phyloP scores from a whole-genome alignment of 2,113 vertebrate genomes.

The Stegastes partitus region DNA sequence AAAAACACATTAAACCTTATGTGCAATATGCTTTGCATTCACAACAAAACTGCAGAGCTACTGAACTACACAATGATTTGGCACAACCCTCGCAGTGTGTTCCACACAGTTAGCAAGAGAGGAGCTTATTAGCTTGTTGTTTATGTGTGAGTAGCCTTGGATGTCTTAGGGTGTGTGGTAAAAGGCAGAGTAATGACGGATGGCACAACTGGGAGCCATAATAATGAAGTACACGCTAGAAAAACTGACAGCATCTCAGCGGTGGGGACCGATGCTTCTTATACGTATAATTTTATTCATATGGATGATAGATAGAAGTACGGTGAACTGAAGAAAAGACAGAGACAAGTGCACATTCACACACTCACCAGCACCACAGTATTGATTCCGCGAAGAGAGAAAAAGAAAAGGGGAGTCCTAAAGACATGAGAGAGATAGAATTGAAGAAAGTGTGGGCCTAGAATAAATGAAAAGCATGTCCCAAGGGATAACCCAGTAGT shows the following conservation, averaged over 20 bases:
- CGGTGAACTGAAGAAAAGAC: conserved; percentile 19
- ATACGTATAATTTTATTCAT: conserved; percentile 28
- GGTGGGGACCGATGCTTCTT: conserved; percentile 10
- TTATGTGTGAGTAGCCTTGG: conserved; percentile 33
- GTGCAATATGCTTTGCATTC: neutral
- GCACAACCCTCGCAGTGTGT: neutral
- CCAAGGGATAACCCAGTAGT: conserved; percentile 35
- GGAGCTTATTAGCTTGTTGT: conserved; percentile 48
- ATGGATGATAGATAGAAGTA: conserved; percentile 9
- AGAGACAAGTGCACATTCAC: neutral
- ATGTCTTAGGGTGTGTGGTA: conserved; percentile 22
- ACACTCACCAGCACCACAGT: neutral
- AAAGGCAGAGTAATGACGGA: conserved; percentile 39
- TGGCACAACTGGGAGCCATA: conserved; percentile 49
- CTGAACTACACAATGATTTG: neutral
- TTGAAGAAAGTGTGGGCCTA: conserved; percentile 40
- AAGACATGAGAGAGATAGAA: conserved; percentile 23
- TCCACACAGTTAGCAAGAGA: neutral
- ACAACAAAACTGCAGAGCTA: neutral
- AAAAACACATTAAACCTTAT: neutral
- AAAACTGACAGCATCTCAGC: conserved; percentile 36
- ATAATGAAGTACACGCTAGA: conserved; percentile 33
- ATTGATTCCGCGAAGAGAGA: conserved; percentile 30
- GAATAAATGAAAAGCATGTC: conserved; percentile 62
- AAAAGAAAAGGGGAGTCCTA: conserved; percentile 10